phyloP scores from a whole-genome alignment of 2,797 vertebrate species.

The Ceryle rudis region DNA sequence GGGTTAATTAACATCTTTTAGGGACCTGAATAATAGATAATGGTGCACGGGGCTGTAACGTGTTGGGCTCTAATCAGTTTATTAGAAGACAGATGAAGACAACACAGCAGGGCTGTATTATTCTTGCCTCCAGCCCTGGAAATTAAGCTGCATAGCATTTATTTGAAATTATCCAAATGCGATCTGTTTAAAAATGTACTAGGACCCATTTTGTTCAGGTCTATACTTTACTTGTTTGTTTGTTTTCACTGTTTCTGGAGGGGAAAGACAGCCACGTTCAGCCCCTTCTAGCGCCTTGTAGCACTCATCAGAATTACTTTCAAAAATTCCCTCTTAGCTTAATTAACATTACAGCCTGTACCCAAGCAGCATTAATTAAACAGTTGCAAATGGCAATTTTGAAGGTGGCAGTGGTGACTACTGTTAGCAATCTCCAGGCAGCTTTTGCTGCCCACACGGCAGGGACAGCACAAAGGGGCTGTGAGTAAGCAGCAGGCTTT shows the following conservation, averaged over 20 bases:
- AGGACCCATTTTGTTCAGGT: background rate
- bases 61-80: slow-evolving; percentile 82
- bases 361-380: slow-evolving; percentile 59
- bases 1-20: slow-evolving; percentile 80
- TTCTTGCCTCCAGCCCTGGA: slow-evolving; percentile 34
- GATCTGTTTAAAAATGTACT: slow-evolving; percentile 49
- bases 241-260: slow-evolving; percentile 23
- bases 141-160: slow-evolving; percentile 48
- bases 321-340: slow-evolving; percentile 9
- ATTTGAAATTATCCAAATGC: slow-evolving; percentile 36
- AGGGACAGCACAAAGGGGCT: background rate
- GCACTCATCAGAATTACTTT: background rate
- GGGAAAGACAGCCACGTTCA: background rate
- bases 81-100: slow-evolving; percentile 79
- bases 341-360: slow-evolving; percentile 35
- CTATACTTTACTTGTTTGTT: slow-evolving; percentile 49
- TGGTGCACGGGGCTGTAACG: slow-evolving; percentile 57
- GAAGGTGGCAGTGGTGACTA: background rate
- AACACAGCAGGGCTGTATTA: slow-evolving; percentile 76
- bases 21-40: slow-evolving; percentile 74
- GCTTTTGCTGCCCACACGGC: background rate
- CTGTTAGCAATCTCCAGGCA: background rate
- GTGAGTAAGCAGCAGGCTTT: slow-evolving; percentile 1
- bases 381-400: slow-evolving; percentile 6
- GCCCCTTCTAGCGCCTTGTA: background rate